Evolutionary conservation across 2,797 vertebrate genomes (phyloP), one percentile per base, ranked within the genome.

Genomic region (Falco novaeseelandiae): DNA sequence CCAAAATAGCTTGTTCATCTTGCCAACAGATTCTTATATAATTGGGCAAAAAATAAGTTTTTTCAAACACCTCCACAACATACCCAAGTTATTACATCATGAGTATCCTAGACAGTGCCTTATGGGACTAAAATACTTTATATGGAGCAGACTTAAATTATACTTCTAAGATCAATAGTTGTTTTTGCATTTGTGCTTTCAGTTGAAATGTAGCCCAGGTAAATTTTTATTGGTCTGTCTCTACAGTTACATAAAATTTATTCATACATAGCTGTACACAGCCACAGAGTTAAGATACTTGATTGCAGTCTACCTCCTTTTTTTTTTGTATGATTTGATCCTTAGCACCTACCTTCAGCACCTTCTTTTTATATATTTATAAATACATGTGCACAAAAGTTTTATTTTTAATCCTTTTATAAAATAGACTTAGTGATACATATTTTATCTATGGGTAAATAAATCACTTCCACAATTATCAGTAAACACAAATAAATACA

Each of bases 11-110:
- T 54, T 69, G 61, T 67, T 94, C 48, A 85, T 93, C 70, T 82
- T 92, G 63, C 66, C 81, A 93, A 92, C 62, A 94, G 65, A 86
- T 87, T 95, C 81, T 95, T 96, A 94, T 32, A 74, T 93, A 97
- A 96, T 62, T 36, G 51, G 40, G 29, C 12, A 62, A 82, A 96
- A 94, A 95, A 84, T 23, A 93, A 63, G 13, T 38, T 1, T 71
- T 77, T 93, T 73, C 70, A 79, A 65, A 83, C 83, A 90, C 81
- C 91, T 93, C 86, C 81, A 67, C 71, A 74, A 42, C 17, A 29
- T 83, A 17, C 5, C 22, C 32, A 91, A 74, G 3, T 76, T 93
- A 44, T 87, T 88, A 77, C 29, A 84, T 67, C 30, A 40, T 87
- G 40, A 74, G 17, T 52, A 76, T 72, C 27, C 27, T 46, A 87